phyloP scores from a whole-genome alignment of 92 coral and sea anemone genomes.

The Epizoanthus ramosus region DNA sequence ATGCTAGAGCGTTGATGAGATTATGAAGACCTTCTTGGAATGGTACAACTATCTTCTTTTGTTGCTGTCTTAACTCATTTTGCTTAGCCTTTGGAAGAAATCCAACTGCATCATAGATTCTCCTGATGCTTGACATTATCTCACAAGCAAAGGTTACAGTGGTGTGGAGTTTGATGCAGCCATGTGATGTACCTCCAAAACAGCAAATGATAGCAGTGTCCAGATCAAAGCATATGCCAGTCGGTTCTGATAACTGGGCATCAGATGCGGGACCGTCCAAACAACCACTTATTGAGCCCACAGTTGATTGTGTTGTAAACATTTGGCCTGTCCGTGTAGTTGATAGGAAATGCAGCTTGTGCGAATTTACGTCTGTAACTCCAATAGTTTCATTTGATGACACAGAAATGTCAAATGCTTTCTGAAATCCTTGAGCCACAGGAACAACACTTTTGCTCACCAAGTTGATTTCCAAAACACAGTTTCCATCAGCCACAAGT shows the following conservation, averaged over 20 bases:
- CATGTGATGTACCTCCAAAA: slow-evolving; percentile 63
- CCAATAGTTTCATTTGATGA: slow-evolving; percentile 44
- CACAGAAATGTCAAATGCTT: slow-evolving; percentile 63
- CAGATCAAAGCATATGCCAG: slow-evolving; percentile 63
- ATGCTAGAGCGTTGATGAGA: slow-evolving; percentile 4
- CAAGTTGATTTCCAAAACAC: slow-evolving; percentile 29
- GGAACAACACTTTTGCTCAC: slow-evolving; percentile 12
- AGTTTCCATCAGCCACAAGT: slow-evolving; percentile 60
- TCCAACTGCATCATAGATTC: slow-evolving; percentile 60
- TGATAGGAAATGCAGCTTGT: slow-evolving; percentile 34
- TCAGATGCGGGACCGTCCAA: slow-evolving; percentile 56
- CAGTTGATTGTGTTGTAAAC: neutral
- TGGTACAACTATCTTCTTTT: slow-evolving; percentile 11
- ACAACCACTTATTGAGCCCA: slow-evolving; percentile 38
- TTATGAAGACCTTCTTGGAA: slow-evolving; percentile 19
- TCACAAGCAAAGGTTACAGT: slow-evolving; percentile 51
- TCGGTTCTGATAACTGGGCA: slow-evolving; percentile 54
- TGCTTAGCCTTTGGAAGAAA: slow-evolving; percentile 59
- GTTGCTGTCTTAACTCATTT: slow-evolving; percentile 24
- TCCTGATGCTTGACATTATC: slow-evolving; percentile 52
- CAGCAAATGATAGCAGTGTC: slow-evolving; percentile 57
- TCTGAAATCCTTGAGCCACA: slow-evolving; percentile 41
- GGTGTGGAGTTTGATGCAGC: slow-evolving; percentile 58
- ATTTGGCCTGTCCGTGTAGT: no score
- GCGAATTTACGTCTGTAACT: slow-evolving; percentile 51